Base-by-base conservation (phyloP, 64 coral and sea anemone species). In the Montipora foliosa region DNA sequence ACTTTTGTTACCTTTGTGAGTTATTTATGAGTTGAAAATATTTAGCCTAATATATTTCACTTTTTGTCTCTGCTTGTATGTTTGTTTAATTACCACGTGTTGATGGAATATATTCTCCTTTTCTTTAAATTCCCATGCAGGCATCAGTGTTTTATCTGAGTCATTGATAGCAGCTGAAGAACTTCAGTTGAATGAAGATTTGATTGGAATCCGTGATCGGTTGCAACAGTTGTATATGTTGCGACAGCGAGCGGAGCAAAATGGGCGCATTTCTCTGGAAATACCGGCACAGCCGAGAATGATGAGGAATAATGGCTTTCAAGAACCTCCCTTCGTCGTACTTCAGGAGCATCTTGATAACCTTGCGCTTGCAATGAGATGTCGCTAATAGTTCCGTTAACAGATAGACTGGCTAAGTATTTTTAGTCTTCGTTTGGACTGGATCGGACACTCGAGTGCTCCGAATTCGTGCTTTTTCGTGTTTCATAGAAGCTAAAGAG, bases 141-240 rank as follows among this genome's bases (percentile, higher is more conserved):
- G 60, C 8, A 69, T 84, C 81, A 68, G 60, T 10, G 62, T 19
- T 16, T 25, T 84, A 44, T 47, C 60, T 17, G 58, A 84, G 16
- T 58, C 81, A 4, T 68, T 29, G 6, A 48, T 21, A 49, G 67
- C 67, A 67, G 81, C 81, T n/a, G 29, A 48, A 20, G 60, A 84
- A 44, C 81, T 84, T 69, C 81, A 21, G 37, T 44, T 84, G 81
- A 37, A 20, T 16, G 62, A 66, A 48, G 81, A 84, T 84, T 47
- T 84, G 3, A 84, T 44, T 4, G 81, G 81, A 46, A 17, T 61
- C 20, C 81, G 44, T 68, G 60, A 84, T 66, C 81, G 81, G 2
- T 44, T 84, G 44, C 60, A 49, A 15, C 81, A 84, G 62, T 61
- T 84, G 29, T 0, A 69, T 48, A 16, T 46, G 14, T 66, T 84